phyloP scores from a whole-genome alignment of 2,797 vertebrate species.

The Rhodeus uyekii region DNA sequence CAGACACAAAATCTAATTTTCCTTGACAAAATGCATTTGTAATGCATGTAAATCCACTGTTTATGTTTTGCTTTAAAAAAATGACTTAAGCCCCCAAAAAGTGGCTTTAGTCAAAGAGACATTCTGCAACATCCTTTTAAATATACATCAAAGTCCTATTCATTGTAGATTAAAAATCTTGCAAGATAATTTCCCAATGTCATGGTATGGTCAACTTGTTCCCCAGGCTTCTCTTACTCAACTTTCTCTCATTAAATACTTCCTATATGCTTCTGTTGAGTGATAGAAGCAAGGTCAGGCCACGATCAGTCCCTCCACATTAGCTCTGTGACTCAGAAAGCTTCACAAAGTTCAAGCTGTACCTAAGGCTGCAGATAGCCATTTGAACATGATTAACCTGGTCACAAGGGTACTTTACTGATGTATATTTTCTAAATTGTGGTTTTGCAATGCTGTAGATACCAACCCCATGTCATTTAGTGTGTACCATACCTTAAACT shows the following conservation, averaged over 20 bases:
- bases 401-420: conserved; percentile 3
- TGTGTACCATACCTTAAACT: conserved; percentile 3
- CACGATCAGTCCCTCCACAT: conserved; percentile 49
- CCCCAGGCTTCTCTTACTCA: neutral
- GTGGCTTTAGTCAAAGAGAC: neutral
- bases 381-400: conserved; percentile 26
- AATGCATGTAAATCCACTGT: neutral
- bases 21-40: neutral
- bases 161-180: neutral
- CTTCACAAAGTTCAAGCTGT: conserved; percentile 50
- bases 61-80: neutral
- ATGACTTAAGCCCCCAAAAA: rapidly evolving
- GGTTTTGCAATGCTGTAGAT: neutral
- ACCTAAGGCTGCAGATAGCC: conserved; percentile 26
- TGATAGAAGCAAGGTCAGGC: conserved; percentile 14
- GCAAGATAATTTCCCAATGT: neutral
- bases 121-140: neutral
- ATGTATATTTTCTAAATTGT: neutral
- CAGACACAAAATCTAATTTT: neutral
- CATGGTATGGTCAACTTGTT: neutral
- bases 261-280: conserved; percentile 1
- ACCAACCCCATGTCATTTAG: neutral
- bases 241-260: conserved; percentile 12
- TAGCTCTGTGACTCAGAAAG: conserved; percentile 52
- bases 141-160: conserved; percentile 1